phyloP scores from a whole-genome alignment of 2,797 vertebrate species.

The Falco berigora region DNA sequence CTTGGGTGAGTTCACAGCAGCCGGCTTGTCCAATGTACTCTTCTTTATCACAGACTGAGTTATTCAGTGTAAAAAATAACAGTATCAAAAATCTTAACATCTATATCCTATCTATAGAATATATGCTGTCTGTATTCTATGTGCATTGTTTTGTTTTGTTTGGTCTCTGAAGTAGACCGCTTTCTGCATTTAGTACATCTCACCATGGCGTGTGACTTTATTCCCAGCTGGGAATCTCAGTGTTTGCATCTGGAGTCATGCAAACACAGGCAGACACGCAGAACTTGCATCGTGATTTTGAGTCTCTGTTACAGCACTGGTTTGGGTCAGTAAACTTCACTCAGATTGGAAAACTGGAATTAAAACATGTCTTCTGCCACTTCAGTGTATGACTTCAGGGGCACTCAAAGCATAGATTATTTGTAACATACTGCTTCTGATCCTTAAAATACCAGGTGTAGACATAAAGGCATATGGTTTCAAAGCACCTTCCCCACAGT shows the following conservation, averaged over 20 bases:
- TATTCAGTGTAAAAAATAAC: neutral
- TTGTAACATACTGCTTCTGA: neutral
- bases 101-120: neutral
- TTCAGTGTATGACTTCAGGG: neutral
- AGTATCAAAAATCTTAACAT: neutral
- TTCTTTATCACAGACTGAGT: neutral
- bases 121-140: neutral
- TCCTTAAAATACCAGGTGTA: neutral
- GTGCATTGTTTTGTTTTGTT: neutral
- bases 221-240: neutral
- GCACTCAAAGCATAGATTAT: neutral
- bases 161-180: neutral
- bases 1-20: slow-evolving; percentile 31
- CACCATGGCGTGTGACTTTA: neutral
- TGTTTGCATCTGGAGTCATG: neutral
- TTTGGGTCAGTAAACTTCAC: neutral
- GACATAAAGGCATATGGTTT: neutral
- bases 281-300: neutral
- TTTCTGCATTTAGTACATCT: neutral
- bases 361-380: neutral
- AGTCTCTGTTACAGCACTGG: neutral
- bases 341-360: neutral
- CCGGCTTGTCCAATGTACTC: neutral
- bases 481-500: neutral
- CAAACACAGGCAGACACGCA: neutral